These are phyloP conservation scores for Euclidia mi DNA, from an alignment of 2,888 invertebrate genomes.

Conservation along the genomic window DNA sequence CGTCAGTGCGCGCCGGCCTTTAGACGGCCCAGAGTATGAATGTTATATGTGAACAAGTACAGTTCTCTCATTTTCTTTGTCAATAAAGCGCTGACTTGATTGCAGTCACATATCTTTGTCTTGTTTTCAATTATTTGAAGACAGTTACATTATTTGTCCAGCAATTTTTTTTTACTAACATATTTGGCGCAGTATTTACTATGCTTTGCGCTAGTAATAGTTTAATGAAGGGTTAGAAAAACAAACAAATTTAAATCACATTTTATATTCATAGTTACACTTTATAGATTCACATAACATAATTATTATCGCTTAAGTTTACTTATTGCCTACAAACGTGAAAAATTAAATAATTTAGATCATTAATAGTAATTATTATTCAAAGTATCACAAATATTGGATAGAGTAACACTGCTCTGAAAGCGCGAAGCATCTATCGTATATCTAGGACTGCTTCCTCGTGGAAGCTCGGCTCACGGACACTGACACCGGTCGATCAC, in stretches of 20 bases:
- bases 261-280: conserved; percentile 85
- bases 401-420: conserved; percentile 85
- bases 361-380: conserved; percentile 87
- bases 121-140: no score
- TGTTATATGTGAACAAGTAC: no score
- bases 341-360: conserved; percentile 90
- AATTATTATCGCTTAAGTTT: conserved; percentile 79
- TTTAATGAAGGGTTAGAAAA: no score
- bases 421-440: conserved; percentile 86
- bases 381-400: conserved; percentile 89
- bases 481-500: conserved; percentile 45
- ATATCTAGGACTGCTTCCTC: conserved; percentile 59
- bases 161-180: no score
- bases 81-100: no score
- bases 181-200: no score
- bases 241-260: conserved; percentile 78
- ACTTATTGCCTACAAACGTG: conserved; percentile 86
- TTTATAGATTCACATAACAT: conserved; percentile 82
- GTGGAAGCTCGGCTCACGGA: conserved; percentile 45
- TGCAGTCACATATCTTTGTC: no score
- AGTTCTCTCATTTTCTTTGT: no score
- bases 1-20: no score
- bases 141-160: no score
- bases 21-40: no score
- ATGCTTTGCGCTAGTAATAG: no score